phyloP scores from a whole-genome alignment of 2,797 vertebrate species.

The Thalassophryne amazonica region DNA sequence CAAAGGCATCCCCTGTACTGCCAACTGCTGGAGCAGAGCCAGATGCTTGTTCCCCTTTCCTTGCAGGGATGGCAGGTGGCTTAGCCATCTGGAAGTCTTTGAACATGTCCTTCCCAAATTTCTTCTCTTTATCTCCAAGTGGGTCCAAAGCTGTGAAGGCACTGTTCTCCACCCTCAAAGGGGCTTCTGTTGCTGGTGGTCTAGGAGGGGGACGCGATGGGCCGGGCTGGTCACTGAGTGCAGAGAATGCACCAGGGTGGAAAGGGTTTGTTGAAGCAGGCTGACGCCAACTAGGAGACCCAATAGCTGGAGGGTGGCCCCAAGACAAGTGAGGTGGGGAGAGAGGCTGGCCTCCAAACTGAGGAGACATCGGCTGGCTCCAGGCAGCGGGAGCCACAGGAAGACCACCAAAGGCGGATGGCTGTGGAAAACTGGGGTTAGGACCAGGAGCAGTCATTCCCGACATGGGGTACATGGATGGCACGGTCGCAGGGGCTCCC shows the following conservation, averaged over 20 bases:
- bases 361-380: conserved; percentile 73
- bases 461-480: conserved; percentile 71
- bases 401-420: conserved; percentile 73
- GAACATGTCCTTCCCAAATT: conserved; percentile 93
- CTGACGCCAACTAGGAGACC: conserved; percentile 74
- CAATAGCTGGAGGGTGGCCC: conserved; percentile 55
- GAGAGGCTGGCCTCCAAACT: conserved; percentile 61
- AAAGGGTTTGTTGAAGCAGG: conserved; percentile 82
- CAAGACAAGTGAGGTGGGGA: conserved; percentile 75
- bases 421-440: conserved; percentile 69
- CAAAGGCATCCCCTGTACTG: conserved; percentile 69
- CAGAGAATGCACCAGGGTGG: conserved; percentile 73
- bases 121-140: conserved; percentile 90
- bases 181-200: conserved; percentile 77
- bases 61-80: conserved; percentile 86
- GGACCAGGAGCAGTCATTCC: conserved; percentile 58
- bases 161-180: conserved; percentile 79
- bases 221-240: conserved; percentile 55
- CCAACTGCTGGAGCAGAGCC: conserved; percentile 40
- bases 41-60: conserved; percentile 73
- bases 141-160: conserved; percentile 93
- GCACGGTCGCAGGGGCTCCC: conserved; percentile 61
- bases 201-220: conserved; percentile 85
- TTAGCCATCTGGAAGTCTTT: conserved; percentile 93
- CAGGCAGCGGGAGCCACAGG: conserved; percentile 75